Evolutionary conservation across 1,140 invertebrate species (phyloP).

Genomic region (Radopholus similis): DNA sequence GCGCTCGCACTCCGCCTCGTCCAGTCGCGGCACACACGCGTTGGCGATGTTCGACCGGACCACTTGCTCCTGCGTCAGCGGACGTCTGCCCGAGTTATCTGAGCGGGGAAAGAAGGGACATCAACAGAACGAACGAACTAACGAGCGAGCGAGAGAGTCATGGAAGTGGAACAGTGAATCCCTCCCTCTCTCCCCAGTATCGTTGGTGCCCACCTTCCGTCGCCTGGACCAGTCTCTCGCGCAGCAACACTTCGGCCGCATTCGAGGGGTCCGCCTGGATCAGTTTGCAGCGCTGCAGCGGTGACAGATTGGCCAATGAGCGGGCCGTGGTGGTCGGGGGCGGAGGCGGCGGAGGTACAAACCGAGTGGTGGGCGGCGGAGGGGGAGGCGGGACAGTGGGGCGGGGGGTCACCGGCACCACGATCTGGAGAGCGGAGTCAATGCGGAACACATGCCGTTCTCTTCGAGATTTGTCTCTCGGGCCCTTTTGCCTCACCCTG

Average conservation of each 20-base stretch:
- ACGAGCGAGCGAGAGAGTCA: no score
- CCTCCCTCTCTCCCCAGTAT: no score
- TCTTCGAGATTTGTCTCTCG: no score
- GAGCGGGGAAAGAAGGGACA: neutral
- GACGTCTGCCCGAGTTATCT: slow-evolving; percentile 53
- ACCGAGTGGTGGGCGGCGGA: slow-evolving; percentile 9
- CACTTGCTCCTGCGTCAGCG: slow-evolving; percentile 41
- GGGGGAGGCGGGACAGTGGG: slow-evolving; percentile 4
- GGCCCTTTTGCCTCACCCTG: no score
- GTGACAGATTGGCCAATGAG: slow-evolving; percentile 9
- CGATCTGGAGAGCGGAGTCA: no score
- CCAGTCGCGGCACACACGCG: slow-evolving; percentile 56
- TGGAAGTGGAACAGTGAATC: slow-evolving; percentile 20
- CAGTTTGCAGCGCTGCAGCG: slow-evolving; percentile 48
- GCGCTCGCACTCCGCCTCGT: slow-evolving; percentile 57
- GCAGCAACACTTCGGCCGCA: slow-evolving; percentile 50
- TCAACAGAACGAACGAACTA: neutral
- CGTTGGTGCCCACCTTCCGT: slow-evolving; percentile 40
- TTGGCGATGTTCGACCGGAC: slow-evolving; percentile 58
- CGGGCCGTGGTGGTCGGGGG: slow-evolving; percentile 3
- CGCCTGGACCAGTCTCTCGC: slow-evolving; percentile 47
- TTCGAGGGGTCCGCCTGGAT: slow-evolving; percentile 50
- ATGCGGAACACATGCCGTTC: no score
- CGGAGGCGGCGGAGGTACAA: slow-evolving; percentile 11
- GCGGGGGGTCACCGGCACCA: no score